Evolutionary conservation across 2,113 vertebrate species (phyloP).

Genomic region (Cettia cetti): DNA sequence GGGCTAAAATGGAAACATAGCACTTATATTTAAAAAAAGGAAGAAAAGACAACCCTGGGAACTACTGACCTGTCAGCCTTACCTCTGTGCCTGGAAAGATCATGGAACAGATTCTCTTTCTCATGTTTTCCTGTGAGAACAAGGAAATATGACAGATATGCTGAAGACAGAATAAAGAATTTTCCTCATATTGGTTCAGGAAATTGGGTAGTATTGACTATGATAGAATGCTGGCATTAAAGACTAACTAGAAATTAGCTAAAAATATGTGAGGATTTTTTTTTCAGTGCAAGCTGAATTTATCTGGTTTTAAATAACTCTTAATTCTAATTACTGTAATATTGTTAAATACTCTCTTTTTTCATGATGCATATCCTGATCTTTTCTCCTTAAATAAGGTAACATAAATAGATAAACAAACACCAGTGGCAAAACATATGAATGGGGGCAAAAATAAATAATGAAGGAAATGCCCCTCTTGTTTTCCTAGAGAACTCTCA

Average conservation of each 20-base stretch:
- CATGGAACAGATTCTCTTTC: not conserved
- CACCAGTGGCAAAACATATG: fast-evolving
- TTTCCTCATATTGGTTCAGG: not conserved
- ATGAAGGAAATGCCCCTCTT: not conserved
- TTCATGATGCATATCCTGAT: not conserved
- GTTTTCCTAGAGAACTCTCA: not conserved
- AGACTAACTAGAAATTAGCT: not conserved
- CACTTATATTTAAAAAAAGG: not conserved
- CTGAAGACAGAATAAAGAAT: not conserved
- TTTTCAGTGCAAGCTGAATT: not conserved
- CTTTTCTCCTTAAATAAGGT: not conserved
- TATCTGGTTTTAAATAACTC: not conserved
- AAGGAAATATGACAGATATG: not conserved
- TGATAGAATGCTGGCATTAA: not conserved
- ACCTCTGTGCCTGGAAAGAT: not conserved
- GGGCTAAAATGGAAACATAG: not conserved
- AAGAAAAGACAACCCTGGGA: not conserved
- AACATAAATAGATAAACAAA: not conserved
- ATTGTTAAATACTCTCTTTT: not conserved
- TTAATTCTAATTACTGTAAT: not conserved
- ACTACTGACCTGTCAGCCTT: no score
- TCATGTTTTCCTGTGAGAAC: not conserved
- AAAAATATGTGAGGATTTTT: not conserved
- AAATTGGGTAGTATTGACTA: not conserved
- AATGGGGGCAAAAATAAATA: not conserved